phyloP scores from a whole-genome alignment of 2,888 invertebrate species.

The Agrotis exclamationis region DNA sequence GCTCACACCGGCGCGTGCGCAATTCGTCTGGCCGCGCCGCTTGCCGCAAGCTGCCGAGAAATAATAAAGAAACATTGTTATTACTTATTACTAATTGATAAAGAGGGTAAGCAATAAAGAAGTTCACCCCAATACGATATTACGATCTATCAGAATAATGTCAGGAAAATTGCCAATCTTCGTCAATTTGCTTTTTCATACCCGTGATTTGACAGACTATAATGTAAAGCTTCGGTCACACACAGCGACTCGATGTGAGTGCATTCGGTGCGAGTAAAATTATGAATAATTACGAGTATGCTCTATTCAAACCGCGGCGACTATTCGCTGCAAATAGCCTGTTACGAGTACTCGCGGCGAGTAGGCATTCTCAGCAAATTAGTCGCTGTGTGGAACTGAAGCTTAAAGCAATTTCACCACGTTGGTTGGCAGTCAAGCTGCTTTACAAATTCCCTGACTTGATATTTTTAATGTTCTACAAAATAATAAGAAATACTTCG shows the following conservation, averaged over 20 bases:
- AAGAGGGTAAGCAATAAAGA: conserved; percentile 2
- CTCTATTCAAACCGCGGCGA: no score
- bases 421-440: neutral
- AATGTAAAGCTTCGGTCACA: no score
- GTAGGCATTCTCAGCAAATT: no score
- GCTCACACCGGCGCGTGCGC: conserved; percentile 95
- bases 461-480: neutral
- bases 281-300: no score
- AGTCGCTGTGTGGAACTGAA: no score
- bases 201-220: neutral
- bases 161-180: neutral
- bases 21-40: conserved; percentile 97
- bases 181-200: neutral
- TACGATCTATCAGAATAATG: no score
- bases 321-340: no score
- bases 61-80: conserved; percentile 2
- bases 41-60: conserved; percentile 92
- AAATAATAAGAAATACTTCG: neutral
- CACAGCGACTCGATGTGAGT: no score
- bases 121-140: neutral
- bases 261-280: no score
- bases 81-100: neutral
- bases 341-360: no score
- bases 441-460: neutral
- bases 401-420: no score